These are phyloP conservation scores for Ceryle rudis DNA, from an alignment of 2,797 vertebrate species.

Conservation along the genomic window DNA sequence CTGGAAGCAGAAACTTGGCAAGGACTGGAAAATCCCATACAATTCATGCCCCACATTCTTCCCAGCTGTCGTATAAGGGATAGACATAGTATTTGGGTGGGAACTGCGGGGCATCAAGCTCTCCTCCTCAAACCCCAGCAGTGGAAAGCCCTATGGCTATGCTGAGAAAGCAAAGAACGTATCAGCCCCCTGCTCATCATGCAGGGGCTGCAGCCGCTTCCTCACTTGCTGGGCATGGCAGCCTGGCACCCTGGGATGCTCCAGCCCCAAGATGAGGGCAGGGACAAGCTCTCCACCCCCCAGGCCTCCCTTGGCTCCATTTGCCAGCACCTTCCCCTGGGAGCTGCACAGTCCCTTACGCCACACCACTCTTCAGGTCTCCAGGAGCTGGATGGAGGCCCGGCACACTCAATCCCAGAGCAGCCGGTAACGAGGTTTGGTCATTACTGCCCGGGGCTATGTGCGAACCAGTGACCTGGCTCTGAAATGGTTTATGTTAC, in stretches of 20 bases:
- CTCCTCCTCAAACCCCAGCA: not conserved
- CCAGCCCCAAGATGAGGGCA: not conserved
- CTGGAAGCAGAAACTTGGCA: not conserved
- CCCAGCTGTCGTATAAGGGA: not conserved
- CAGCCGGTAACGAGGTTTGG: slow-evolving; percentile 45
- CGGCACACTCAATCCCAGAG: not conserved
- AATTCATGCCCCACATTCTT: not conserved
- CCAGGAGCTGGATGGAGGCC: slow-evolving; percentile 33
- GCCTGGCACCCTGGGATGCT: not conserved
- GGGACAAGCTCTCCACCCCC: not conserved
- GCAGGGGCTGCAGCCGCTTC: not conserved
- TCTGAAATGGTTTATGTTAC: slow-evolving; percentile 67
- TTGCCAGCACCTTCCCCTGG: not conserved
- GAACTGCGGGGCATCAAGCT: not conserved
- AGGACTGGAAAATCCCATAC: not conserved
- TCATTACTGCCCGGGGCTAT: slow-evolving; percentile 61
- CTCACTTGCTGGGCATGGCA: accelerated
- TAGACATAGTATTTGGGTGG: not conserved
- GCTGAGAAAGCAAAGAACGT: not conserved
- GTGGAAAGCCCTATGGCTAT: not conserved
- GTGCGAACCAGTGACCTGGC: slow-evolving; percentile 58
- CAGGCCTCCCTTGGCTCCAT: accelerated
- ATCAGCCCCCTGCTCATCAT: not conserved
- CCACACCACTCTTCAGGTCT: not conserved
- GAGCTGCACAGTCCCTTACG: not conserved